Base-by-base conservation (phyloP, 2,113 vertebrate genomes). In the Pachycephala philippinensis region DNA sequence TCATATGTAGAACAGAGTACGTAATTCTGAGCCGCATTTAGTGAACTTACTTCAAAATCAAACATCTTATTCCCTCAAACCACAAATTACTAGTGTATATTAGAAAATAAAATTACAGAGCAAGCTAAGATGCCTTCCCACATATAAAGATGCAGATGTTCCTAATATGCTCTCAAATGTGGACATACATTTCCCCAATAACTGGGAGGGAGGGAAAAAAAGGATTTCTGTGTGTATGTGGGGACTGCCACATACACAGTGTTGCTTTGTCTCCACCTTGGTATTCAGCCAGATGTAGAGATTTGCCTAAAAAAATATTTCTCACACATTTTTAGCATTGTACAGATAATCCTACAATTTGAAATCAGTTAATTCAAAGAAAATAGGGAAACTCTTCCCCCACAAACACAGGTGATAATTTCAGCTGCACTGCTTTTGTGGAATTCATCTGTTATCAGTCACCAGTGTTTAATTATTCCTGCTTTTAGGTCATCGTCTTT, bases 191-290 rank as follows among this genome's bases (percentile, higher is more conserved):
- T 70, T 75, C 19, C 17, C 15, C 17, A 39, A 1, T 39, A 84
- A 60, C 12, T 39, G 3, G 37, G 49, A 40, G 19, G 2, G 53
- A 37, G 15, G 5, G 35, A 6, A 53, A 45, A 66, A 42, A 56
- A 26, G 0, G 2, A 30, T 78, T 84, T 74, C 33, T 56, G 3
- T 19, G 4, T 37, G 6, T 23, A 44, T 64, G 2, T 60, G 22
- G 21, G 9, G 16, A 60, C 23, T 50, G 9, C 8, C 24, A 37
- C 7, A 35, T 11, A 13, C 39, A 65, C 2, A 79, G 3, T 30
- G 6, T n/a, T 3, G 0, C 13, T 63, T 79, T 35, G 21, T 44
- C 16, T 64, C 13, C 9, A 49, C 23, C 12, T 89, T 3, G 0
- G 6, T 47, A 13, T 50, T 56, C 42, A 30, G 31, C 4, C 50